Conservation (phyloP, 2,888 invertebrate species). For the Dermolepida albohirtum region DNA sequence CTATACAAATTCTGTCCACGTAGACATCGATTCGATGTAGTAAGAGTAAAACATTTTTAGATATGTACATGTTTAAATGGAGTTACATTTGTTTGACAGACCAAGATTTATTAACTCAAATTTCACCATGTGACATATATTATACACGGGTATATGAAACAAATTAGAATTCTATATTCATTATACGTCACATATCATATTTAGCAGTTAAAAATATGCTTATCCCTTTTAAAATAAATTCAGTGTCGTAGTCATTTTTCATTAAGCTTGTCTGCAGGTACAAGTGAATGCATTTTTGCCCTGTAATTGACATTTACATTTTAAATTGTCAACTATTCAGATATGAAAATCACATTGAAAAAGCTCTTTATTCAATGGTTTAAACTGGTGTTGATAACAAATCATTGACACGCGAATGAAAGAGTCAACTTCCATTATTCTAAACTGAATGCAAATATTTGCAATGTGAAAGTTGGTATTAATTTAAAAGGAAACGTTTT, state of each 20-base stretch:
- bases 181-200: not conserved
- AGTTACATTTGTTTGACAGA: no score
- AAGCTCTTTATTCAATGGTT: conserved; percentile 20
- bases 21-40: no score
- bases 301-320: conserved; percentile 41
- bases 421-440: no score
- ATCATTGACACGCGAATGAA: not conserved
- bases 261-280: conserved; percentile 41
- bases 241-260: conserved; percentile 45
- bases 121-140: no score
- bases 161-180: conserved; percentile 21
- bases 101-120: no score
- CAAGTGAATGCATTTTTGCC: conserved; percentile 43
- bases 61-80: no score
- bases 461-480: no score
- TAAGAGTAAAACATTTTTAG: no score
- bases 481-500: no score
- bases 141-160: not conserved
- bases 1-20: no score
- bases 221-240: conserved; percentile 41
- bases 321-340: conserved; percentile 30
- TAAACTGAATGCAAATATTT: no score
- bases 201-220: conserved; percentile 7
- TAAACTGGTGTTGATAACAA: conserved; percentile 9
- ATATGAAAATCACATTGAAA: conserved; percentile 20